These are phyloP conservation scores for Cynaeus angustus DNA, from an alignment of 2,888 invertebrate species.

Conservation along the genomic window DNA sequence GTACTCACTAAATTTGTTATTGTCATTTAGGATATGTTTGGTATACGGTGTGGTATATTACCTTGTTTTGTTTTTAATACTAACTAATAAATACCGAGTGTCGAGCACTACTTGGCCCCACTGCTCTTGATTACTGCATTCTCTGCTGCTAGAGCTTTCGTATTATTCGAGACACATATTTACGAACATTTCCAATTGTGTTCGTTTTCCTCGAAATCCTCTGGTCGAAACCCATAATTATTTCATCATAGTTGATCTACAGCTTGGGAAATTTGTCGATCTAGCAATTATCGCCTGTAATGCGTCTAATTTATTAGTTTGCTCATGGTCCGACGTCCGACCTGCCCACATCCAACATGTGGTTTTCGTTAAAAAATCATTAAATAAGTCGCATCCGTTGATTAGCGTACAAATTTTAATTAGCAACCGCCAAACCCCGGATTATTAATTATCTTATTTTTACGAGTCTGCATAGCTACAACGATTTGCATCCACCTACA, in stretches of 20 bases:
- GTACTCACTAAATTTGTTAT: too few relatives aligned
- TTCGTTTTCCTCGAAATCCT: conserved; percentile 10
- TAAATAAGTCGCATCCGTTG: conserved; percentile 31
- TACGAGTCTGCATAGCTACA: conserved; percentile 1
- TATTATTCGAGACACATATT: not conserved
- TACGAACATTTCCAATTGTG: conserved; percentile 3
- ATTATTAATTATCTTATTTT: conserved; percentile 34
- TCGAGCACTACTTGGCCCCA: too few relatives aligned
- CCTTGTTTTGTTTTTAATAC: too few relatives aligned
- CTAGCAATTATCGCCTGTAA: conserved; percentile 37
- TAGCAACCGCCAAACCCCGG: conserved; percentile 13
- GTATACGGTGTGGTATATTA: too few relatives aligned
- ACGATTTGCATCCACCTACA: conserved; percentile 44
- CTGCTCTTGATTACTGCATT: too few relatives aligned
- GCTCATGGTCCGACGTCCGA: conserved; percentile 23
- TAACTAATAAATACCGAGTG: too few relatives aligned
- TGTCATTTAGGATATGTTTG: too few relatives aligned
- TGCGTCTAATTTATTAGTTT: conserved; percentile 37
- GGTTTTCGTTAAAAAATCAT: conserved; percentile 42
- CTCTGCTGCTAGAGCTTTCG: too few relatives aligned
- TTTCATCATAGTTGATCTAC: conserved; percentile 29
- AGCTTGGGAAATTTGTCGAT: conserved; percentile 38
- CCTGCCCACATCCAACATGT: conserved; percentile 36
- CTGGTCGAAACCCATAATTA: conserved; percentile 31
- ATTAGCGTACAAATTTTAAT: conserved; percentile 43